These are phyloP conservation scores for Polyergus mexicanus DNA, from an alignment of 1,140 invertebrate species.

Conservation along the genomic window DNA sequence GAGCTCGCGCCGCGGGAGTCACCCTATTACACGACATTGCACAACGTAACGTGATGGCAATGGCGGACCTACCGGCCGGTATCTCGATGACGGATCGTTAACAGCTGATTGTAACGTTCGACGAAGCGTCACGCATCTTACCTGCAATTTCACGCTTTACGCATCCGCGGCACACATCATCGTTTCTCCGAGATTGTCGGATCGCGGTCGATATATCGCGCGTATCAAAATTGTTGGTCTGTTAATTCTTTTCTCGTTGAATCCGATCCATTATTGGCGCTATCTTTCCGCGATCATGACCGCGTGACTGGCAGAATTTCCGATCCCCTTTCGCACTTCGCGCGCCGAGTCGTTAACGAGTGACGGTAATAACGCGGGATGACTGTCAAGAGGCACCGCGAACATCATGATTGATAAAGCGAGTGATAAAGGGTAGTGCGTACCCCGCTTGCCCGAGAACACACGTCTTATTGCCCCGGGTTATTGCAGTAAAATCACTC, in stretches of 20 bases:
- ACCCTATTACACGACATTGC: slow-evolving; percentile 9
- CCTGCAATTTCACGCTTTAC: slow-evolving; percentile 61
- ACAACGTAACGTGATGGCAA: slow-evolving; percentile 47
- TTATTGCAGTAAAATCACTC: neutral
- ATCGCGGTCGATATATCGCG: neutral
- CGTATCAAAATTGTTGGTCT: slow-evolving; percentile 3
- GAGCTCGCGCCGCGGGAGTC: slow-evolving; percentile 7
- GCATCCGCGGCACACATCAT: slow-evolving; percentile 42
- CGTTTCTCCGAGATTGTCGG: slow-evolving; percentile 16
- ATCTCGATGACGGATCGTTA: slow-evolving; percentile 57
- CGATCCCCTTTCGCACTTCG: neutral
- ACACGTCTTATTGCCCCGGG: neutral
- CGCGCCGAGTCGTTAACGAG: neutral
- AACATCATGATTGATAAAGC: slow-evolving; percentile 28
- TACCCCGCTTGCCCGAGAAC: neutral
- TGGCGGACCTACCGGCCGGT: neutral
- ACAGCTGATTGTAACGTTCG: slow-evolving; percentile 50
- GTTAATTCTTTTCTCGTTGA: slow-evolving; percentile 19
- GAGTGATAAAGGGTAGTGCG: neutral
- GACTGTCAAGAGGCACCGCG: neutral
- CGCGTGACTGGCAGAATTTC: slow-evolving; percentile 1
- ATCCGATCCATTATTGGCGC: slow-evolving; percentile 9
- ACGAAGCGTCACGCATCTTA: slow-evolving; percentile 45
- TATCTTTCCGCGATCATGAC: neutral
- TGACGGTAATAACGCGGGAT: neutral